Evolutionary conservation across 2,888 invertebrate species (phyloP), one percentile per base, ranked within the genome.

Genomic region (Archaeoteleia sp.): DNA sequence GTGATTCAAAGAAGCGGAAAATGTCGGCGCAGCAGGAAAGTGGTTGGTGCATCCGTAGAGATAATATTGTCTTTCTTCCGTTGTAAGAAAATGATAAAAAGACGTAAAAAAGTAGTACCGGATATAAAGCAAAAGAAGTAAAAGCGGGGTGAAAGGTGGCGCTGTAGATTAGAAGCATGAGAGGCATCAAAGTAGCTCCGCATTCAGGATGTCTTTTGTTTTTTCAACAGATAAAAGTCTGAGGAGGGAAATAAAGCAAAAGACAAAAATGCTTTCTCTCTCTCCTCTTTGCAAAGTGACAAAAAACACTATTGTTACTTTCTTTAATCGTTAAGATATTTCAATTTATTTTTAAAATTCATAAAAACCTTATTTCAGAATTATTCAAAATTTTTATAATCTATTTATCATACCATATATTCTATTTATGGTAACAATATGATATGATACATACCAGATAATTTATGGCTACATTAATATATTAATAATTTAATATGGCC

Each of bases 41-140:
- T 40, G 15, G 34, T 51, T 37, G 62, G 67, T 66, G 66, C 55
- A 53, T 63, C 67, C 43, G 40, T 49, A 73, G 69, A 74, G 73
- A 77, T 73, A 78, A 75, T 78, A 78, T 78, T 77, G 74, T 75
- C 72, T 65, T 72, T 74, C 66, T 27, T 8, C 23, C 46, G 14
- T 0, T 1, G 34, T 10, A 29, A 25, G 34, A 32, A 46, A 32
- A 23, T 32, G 17, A 10, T 20, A 30, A 20, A 46, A 46, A 46
- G 20, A 23, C 32, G 17, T 20, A 6, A 17, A 17, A 37, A 46
- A 46, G 15, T 20, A 20, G 46, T 32, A 17, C 32, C 17, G 32
- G 17, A 17, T 17, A 46, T 12, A 30, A 29, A 45, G 43, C 30
- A 32, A 12, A 9, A 29, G 14, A 23, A 23, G 20, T 30, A 17